These are phyloP conservation scores for Cryptoprocta ferox DNA, from an alignment of 2,797 vertebrate species.

Conservation along the genomic window DNA sequence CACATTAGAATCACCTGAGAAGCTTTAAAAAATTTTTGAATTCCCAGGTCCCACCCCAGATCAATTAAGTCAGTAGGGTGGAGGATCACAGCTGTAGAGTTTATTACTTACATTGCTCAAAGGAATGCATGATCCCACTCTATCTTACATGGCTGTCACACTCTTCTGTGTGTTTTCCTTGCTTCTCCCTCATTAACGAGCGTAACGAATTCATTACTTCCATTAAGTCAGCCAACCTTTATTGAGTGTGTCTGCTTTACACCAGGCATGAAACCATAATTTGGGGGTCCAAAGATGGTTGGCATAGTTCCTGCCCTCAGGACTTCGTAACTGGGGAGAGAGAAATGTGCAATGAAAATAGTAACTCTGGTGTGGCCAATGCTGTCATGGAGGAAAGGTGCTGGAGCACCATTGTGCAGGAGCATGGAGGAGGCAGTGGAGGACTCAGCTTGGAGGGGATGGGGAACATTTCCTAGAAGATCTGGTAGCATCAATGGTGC, in stretches of 20 bases:
- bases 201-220: neutral
- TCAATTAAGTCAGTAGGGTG: neutral
- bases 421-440: fast-evolving
- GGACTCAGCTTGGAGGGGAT: too few species aligned
- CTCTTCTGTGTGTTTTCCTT: neutral
- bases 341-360: neutral
- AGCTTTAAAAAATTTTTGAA: neutral
- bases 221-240: neutral
- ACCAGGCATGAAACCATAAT: neutral
- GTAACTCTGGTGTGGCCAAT: neutral
- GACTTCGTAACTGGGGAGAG: neutral
- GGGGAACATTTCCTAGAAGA: neutral
- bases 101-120: neutral
- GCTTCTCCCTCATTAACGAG: neutral
- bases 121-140: neutral
- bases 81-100: neutral
- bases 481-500: too few species aligned
- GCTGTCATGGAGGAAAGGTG: neutral
- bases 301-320: neutral
- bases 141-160: fast-evolving
- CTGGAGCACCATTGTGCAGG: neutral
- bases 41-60: neutral
- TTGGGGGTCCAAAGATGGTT: neutral
- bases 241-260: neutral
- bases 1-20: neutral